A percentile compares a stretch with the other conserved stretches of the same genome.
phyloP scores from a whole-genome alignment of 2,888 invertebrate species.

The Hermaeophaga mercurialis region DNA sequence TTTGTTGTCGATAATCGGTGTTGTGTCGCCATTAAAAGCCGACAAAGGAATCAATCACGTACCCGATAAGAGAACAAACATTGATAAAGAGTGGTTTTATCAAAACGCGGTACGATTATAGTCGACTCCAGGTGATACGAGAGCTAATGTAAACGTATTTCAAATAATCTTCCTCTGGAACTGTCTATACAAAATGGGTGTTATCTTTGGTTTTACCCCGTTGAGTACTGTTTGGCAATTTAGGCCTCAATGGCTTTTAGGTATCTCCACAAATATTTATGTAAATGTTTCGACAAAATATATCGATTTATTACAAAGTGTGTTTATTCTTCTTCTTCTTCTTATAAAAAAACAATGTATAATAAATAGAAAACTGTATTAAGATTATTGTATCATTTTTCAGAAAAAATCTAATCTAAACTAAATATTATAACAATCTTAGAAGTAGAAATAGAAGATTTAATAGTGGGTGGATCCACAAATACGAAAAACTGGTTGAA shows the following conservation, averaged over 20 bases:
- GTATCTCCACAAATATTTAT: background rate
- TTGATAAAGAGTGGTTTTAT: slow-evolving; percentile 48
- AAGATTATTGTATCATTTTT: no score
- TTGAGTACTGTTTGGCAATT: slow-evolving; percentile 16
- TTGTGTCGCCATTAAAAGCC: slow-evolving; percentile 51
- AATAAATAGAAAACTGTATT: no score
- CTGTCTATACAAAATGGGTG: slow-evolving; percentile 11
- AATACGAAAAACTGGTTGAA: no score
- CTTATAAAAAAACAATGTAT: no score
- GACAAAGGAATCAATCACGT: slow-evolving; percentile 55
- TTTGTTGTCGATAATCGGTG: slow-evolving; percentile 50
- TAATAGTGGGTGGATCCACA: no score
- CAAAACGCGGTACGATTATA: slow-evolving; percentile 45
- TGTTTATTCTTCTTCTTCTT: no score
- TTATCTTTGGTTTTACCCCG: slow-evolving; percentile 19
- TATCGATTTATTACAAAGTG: no score
- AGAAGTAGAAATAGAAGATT: no score
- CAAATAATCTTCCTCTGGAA: slow-evolving; percentile 32
- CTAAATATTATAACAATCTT: no score
- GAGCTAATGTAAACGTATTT: slow-evolving; percentile 37
- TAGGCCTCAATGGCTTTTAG: background rate
- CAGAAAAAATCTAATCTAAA: no score
- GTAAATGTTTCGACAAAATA: no score
- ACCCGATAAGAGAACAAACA: slow-evolving; percentile 49
- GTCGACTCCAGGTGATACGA: slow-evolving; percentile 42